Evolutionary conservation across 2,888 invertebrate species (phyloP).

Genomic region (Eupithecia inturbata): DNA sequence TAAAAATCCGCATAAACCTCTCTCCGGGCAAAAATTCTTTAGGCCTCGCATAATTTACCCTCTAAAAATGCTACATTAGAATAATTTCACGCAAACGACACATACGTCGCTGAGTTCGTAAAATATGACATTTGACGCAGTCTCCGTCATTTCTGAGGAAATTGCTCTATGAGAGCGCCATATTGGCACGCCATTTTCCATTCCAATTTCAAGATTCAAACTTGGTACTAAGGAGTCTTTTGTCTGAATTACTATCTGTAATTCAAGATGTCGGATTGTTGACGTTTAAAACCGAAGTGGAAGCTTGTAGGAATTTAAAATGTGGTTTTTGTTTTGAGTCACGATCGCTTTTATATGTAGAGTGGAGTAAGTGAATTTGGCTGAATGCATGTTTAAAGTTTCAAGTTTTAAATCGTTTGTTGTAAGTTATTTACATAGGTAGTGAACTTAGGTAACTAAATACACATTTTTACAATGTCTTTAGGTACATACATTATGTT

Average conservation of each 20-base stretch:
- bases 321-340: background rate
- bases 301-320: background rate
- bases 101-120: constrained; percentile 43
- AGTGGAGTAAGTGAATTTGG: background rate
- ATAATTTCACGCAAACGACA: constrained; percentile 36
- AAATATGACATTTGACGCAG: constrained; percentile 49
- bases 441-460: too few species aligned
- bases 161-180: constrained; percentile 54
- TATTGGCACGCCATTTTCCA: constrained; percentile 64
- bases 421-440: too few species aligned
- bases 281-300: background rate
- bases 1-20: constrained; percentile 11
- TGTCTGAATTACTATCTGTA: constrained; percentile 14
- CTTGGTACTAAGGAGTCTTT: constrained; percentile 40
- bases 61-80: constrained; percentile 33
- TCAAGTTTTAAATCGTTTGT: too few species aligned
- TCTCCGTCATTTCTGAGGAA: constrained; percentile 51
- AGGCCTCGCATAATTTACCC: constrained; percentile 15
- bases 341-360: background rate
- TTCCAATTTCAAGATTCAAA: constrained; percentile 65
- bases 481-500: too few species aligned
- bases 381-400: too few species aligned
- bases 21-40: constrained; percentile 8
- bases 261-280: constrained; percentile 15
- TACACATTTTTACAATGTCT: too few species aligned